phyloP scores from a whole-genome alignment of 1,140 invertebrate species.

The Araneus ventricosus region DNA sequence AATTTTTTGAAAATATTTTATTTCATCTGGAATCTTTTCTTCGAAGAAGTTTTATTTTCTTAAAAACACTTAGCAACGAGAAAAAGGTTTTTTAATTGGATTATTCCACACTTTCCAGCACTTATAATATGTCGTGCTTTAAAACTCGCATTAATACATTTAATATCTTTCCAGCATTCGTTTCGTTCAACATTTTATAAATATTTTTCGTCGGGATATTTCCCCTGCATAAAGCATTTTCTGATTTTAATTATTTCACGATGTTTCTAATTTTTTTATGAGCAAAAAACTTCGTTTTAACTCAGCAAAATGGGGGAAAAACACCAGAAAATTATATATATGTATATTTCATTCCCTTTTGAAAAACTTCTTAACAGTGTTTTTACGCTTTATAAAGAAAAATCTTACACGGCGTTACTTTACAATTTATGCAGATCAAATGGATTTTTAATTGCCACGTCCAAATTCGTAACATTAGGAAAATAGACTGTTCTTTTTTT shows the following conservation, averaged over 20 bases:
- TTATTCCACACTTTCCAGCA: not conserved
- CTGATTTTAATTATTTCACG: slow-evolving; percentile 20
- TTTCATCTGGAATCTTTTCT: not conserved
- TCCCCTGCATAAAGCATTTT: not conserved
- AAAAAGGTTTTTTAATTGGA: slow-evolving; percentile 19
- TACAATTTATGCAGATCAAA: slow-evolving; percentile 22
- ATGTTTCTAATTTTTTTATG: not conserved
- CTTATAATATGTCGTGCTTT: not conserved
- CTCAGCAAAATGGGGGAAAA: not conserved
- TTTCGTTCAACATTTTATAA: not conserved
- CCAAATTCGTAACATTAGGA: not conserved
- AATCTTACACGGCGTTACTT: not conserved
- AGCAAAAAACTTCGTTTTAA: not conserved
- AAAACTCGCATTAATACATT: slow-evolving; percentile 13
- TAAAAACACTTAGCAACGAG: not conserved
- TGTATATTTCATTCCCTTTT: not conserved
- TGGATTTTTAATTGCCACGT: slow-evolving; percentile 23
- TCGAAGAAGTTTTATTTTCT: not conserved
- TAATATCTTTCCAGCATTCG: not conserved
- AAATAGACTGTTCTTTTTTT: not conserved
- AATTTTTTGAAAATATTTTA: slow-evolving; percentile 4
- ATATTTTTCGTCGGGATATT: slow-evolving; percentile 9
- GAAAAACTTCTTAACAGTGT: not conserved
- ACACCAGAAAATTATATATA: not conserved
- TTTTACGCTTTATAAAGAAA: not conserved